phyloP scores from a whole-genome alignment of 2,797 vertebrate species.

The Euphonia xanthogaster region DNA sequence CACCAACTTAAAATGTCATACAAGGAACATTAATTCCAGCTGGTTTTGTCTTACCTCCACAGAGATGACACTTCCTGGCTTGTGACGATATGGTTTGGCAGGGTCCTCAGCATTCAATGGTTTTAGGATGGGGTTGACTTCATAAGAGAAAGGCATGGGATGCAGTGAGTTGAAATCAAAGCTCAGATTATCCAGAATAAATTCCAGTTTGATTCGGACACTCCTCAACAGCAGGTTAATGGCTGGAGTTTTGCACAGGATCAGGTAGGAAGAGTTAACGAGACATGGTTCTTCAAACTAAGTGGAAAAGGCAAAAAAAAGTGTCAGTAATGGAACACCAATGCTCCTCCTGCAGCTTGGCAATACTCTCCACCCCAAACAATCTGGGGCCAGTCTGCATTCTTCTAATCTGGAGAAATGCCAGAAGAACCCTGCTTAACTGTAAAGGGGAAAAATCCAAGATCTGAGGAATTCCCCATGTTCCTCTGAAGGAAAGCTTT shows the following conservation, averaged over 20 bases:
- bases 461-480: neutral
- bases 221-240: slow-evolving; percentile 76
- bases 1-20: neutral
- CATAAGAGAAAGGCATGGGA: slow-evolving; percentile 84
- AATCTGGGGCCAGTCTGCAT: neutral
- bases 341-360: neutral
- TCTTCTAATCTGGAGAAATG: neutral
- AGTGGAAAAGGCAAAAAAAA: neutral
- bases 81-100: slow-evolving; percentile 88
- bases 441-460: neutral
- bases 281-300: slow-evolving; percentile 88
- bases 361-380: neutral
- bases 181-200: slow-evolving; percentile 90
- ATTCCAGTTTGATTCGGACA: slow-evolving; percentile 82
- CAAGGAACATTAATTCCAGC: neutral
- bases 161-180: slow-evolving; percentile 86
- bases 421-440: neutral
- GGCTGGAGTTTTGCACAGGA: slow-evolving; percentile 88
- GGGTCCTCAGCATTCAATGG: slow-evolving; percentile 86
- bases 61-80: slow-evolving; percentile 94
- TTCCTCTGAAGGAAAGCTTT: neutral
- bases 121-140: slow-evolving; percentile 85
- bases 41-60: slow-evolving; percentile 86
- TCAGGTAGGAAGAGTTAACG: slow-evolving; percentile 87
- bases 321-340: neutral